Base-by-base conservation (phyloP, 2,113 vertebrate species). In the Triplophysa tibetana region DNA sequence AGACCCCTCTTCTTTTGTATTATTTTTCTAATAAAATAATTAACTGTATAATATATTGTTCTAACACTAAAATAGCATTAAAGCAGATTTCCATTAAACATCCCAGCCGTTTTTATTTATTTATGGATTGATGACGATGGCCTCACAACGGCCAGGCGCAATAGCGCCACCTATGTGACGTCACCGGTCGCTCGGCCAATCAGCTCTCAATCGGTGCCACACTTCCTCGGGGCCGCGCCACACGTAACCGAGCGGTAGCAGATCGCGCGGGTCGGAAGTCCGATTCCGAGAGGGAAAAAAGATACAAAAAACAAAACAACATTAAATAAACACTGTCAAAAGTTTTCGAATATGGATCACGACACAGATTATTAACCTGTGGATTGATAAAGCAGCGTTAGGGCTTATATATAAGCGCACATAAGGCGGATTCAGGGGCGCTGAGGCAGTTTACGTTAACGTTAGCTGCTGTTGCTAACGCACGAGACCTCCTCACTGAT, bases 261-360 rank as follows among this genome's bases (percentile, higher is more conserved):
- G 54, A 13, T 73, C 65, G 78, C 75, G 82, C 66, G 73, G 61
- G 64, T 83, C 78, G 52, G 73, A 65, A 62, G 63, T 63, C 41
- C 33, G 21, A 26, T 61, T 75, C 58, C 38, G 23, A 58, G 23
- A 56, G 24, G 74, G 45, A 11, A 82, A 60, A 66, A 75, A 72
- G 63, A 70, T 65, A 78, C 80, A 77, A 77, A 48, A 77, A 79
- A 82, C 62, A 60, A 38, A 61, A 1, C 67, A 75, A 63, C 17
- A 75, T 63, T 58, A 17, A 79, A 62, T 19, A 70, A 79, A 65
- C 19, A 67, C 12, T 70, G 62, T 38, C 50, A 24, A 63, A 79
- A 29, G 52, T 63, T 56, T 52, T 24, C 19, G 81, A 68, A 43
- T 14, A 78, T 61, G 73, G 73, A 56, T n/a, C 41, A 56, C 16